These are phyloP conservation scores for Caenorhabditis panamensis DNA, from an alignment of 2,888 invertebrate genomes.

Conservation along the genomic window DNA sequence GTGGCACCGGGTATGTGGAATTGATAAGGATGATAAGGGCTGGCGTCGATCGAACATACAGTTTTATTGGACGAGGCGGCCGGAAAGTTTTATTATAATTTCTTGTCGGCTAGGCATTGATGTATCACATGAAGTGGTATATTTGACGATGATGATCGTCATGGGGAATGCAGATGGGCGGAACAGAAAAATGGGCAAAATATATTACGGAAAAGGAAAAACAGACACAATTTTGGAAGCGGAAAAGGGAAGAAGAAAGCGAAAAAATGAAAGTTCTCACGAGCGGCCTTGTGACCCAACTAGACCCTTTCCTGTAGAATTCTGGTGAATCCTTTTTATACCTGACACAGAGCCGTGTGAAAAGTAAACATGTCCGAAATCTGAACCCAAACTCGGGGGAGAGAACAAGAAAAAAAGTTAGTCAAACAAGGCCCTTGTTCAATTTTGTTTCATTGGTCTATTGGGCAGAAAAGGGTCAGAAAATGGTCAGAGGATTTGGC, in stretches of 20 bases:
- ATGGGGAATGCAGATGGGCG: not conserved
- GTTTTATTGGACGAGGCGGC: not conserved
- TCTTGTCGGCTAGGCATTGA: constrained; percentile 3
- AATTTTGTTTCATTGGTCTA: not conserved
- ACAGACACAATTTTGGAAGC: not conserved
- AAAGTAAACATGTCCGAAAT: not conserved
- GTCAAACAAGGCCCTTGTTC: not conserved
- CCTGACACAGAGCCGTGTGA: not conserved
- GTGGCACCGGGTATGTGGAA: constrained; percentile 43
- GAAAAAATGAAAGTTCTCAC: not conserved
- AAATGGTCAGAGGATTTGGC: not conserved
- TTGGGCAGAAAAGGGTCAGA: not conserved
- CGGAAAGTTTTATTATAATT: constrained; percentile 2
- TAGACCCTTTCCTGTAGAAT: not conserved
- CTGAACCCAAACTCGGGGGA: not conserved
- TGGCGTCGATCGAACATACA: constrained; percentile 5
- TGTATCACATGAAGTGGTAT: not conserved
- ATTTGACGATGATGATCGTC: not conserved
- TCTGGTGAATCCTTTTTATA: not conserved
- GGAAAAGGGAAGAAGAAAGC: not conserved
- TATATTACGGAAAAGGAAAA: not conserved
- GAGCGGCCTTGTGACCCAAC: not conserved
- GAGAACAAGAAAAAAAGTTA: not conserved
- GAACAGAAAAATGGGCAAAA: not conserved
- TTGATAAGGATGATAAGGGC: constrained; percentile 29